Percentiles rank a stretch among this genome's conserved stretches.
These are phyloP conservation scores for Pandemis cinnamomeana DNA, from an alignment of 2,888 invertebrate genomes.

Conservation along the genomic window DNA sequence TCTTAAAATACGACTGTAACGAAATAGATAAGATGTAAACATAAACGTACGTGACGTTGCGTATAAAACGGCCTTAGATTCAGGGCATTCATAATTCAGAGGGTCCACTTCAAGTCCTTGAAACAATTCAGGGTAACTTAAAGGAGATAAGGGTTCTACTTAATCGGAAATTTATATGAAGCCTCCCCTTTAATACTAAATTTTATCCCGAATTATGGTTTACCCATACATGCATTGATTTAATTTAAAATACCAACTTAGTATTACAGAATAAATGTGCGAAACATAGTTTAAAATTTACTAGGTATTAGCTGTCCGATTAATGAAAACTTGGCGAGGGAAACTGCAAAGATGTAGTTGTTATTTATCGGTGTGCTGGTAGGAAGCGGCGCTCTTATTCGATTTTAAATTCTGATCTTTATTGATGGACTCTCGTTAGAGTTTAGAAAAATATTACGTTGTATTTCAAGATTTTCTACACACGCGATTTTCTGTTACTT, in stretches of 20 bases:
- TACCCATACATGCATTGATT: background rate
- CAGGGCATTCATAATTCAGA: slow-evolving; percentile 25
- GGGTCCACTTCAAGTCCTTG: slow-evolving; percentile 31
- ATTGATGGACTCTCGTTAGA: no score
- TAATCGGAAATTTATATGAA: slow-evolving; percentile 12
- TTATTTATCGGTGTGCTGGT: no score
- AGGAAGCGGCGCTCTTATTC: no score
- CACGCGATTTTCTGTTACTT: no score
- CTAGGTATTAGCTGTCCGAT: no score
- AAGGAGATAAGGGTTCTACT: slow-evolving; percentile 26
- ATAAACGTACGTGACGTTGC: background rate
- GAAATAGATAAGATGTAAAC: no score
- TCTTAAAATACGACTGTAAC: no score
- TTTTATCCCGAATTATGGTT: background rate
- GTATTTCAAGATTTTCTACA: no score
- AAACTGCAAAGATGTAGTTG: no score
- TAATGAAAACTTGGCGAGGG: no score
- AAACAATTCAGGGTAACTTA: slow-evolving; percentile 26
- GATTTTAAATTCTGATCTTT: no score
- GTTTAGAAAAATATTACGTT: no score
- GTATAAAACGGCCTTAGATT: background rate
- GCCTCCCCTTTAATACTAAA: background rate
- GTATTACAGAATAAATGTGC: background rate
- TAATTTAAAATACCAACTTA: background rate
- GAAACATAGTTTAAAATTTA: background rate